Evolutionary conservation across 1,140 invertebrate genomes (phyloP).

Genomic region (Ridgeia piscesae): DNA sequence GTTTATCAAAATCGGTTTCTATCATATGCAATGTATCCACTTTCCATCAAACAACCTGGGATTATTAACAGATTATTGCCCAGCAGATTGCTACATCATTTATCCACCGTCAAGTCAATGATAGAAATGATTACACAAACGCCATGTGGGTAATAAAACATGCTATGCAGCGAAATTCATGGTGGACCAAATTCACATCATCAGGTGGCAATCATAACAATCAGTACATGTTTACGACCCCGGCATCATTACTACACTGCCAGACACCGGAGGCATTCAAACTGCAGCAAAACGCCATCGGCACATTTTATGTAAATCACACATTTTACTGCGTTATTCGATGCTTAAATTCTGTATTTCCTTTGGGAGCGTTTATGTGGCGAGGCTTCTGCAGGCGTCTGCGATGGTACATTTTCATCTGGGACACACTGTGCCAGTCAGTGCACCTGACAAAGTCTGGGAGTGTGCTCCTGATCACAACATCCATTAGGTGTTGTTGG

Average conservation of each 20-base stretch:
- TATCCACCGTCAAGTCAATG: background rate
- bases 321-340: background rate
- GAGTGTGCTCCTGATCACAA: background rate
- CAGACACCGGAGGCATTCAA: background rate
- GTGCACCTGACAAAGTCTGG: background rate
- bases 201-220: background rate
- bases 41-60: background rate
- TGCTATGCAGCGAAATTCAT: background rate
- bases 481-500: background rate
- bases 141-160: conserved; percentile 1
- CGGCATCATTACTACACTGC: background rate
- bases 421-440: background rate
- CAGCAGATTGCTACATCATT: background rate
- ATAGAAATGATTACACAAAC: background rate
- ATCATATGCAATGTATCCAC: background rate
- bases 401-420: background rate
- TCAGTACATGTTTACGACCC: background rate
- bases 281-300: background rate
- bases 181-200: no score
- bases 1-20: background rate
- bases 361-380: background rate
- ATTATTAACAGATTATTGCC: background rate
- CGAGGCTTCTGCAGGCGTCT: background rate
- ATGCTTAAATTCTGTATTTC: background rate
- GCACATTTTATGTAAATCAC: background rate